Base-by-base conservation (phyloP, 1,140 invertebrate genomes). In the Zaprionus gabonicus region DNA sequence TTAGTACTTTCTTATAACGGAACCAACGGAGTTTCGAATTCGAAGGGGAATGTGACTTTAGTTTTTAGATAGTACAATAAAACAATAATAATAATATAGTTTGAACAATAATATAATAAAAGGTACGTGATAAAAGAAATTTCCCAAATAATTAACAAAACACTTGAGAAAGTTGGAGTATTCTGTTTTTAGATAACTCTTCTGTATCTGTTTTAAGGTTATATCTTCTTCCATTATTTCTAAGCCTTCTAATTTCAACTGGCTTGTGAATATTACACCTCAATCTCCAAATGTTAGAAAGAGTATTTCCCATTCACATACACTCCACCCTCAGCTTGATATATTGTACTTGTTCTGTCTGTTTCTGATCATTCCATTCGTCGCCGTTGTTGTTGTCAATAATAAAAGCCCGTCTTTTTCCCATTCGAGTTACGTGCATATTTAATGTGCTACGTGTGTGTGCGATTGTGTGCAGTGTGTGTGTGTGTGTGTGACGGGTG, bases 361-460 rank as follows among this genome's bases (percentile, higher is more conserved):
- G 51, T 56, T 59, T 65, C 31, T 59, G 84, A 88, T 86, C 67
- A 80, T 78, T 88, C 58, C 73, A 63, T 74, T 41, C 41, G 62
- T 41, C 15, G 38, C 38, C 38, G 25, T 58, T 71, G 34, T 75
- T 69, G 46, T 78, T 88, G 83, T 88, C 81, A 88, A 87, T 84
- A 87, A 87, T 81, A 78, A 87, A 87, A 74, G 67, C 44, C 44
- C 53, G 73, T 71, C 71, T 58, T 73, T 63, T 68, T 64, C 46
- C 23, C 57, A 75, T 69, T 49, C 65, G 28, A 57, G 23, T 62
- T 74, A 69, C 67, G 59, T 84, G 83, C 83, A 87, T 88, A 88
- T 80, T 83, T 78, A 87, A 81, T 81, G 81, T 68, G 51, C 38
- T 46, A 17, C 41, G 58, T 62, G 34, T 66, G 69, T 73, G 27